Conservation (phyloP, 2,888 invertebrate genomes). For the Epinotia ramella region DNA sequence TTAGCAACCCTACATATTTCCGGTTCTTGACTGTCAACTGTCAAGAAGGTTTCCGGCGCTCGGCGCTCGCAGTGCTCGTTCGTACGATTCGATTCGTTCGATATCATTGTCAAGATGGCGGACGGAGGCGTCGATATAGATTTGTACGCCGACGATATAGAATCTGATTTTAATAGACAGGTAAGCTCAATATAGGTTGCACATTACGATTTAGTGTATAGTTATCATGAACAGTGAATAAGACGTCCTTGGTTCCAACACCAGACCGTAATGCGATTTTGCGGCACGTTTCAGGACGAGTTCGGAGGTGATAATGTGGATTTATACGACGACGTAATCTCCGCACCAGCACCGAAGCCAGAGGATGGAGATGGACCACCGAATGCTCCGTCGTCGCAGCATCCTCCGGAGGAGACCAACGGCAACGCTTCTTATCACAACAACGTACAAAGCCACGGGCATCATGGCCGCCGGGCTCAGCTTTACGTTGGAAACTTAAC, state of each 20-base stretch:
- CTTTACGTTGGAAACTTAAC: conserved; percentile 99
- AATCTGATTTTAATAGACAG: conserved; percentile 92
- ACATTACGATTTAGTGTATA: conserved; percentile 11
- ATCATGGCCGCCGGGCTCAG: conserved; percentile 94
- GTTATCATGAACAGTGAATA: neutral
- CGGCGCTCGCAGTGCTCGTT: too few relatives aligned
- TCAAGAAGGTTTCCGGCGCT: neutral
- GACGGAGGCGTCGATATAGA: conserved; percentile 98
- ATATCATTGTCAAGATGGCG: conserved; percentile 88
- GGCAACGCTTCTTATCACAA: conserved; percentile 88
- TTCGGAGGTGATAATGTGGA: conserved; percentile 95
- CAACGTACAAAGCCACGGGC: conserved; percentile 89
- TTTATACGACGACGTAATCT: conserved; percentile 97
- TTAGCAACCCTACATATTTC: conserved; percentile 5
- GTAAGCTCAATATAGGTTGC: conserved; percentile 67
- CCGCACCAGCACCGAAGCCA: conserved; percentile 88
- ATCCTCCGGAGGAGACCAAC: conserved; percentile 88
- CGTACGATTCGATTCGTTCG: neutral
- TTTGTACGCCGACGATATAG: conserved; percentile 98
- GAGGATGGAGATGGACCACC: conserved; percentile 86
- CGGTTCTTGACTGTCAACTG: neutral
- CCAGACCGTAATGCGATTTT: conserved; percentile 43
- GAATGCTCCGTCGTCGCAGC: conserved; percentile 82
- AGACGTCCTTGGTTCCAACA: neutral
- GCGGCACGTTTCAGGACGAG: conserved; percentile 87